These are phyloP conservation scores for Alloplasta piceator DNA, from an alignment of 2,888 invertebrate species.

Conservation along the genomic window DNA sequence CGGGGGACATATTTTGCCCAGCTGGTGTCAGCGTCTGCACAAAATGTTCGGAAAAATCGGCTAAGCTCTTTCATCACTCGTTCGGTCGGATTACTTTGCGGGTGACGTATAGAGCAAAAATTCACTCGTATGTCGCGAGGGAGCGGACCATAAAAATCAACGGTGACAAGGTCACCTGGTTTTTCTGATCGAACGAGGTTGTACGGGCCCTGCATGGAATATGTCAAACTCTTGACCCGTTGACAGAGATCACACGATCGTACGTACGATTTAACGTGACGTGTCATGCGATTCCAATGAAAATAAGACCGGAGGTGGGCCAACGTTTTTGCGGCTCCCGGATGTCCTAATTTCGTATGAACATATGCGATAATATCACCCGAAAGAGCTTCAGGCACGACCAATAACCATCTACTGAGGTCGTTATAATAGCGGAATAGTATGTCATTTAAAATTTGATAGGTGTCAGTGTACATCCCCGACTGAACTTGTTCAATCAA, in stretches of 20 bases:
- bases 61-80: too few relatives aligned
- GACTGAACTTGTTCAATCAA: too few relatives aligned
- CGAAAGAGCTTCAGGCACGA: too few relatives aligned
- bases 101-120: constrained; percentile 58
- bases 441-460: background rate
- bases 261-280: constrained; percentile 17
- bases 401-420: background rate
- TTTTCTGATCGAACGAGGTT: constrained; percentile 14
- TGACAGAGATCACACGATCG: constrained; percentile 45
- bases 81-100: constrained; percentile 30
- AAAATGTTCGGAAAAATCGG: too few relatives aligned
- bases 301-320: constrained; percentile 12
- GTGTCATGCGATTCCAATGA: constrained; percentile 16
- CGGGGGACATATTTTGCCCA: too few relatives aligned
- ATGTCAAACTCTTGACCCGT: background rate
- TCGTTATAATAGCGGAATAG: background rate
- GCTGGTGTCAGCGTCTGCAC: too few relatives aligned
- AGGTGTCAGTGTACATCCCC: background rate
- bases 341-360: background rate
- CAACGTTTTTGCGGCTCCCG: background rate
- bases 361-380: too few relatives aligned
- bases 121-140: constrained; percentile 30
- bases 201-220: constrained; percentile 22
- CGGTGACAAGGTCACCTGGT: constrained; percentile 47
- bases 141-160: constrained; percentile 62